Base-by-base conservation (phyloP, 30 jellyfish, hydroid and myxozoan genomes). In the Nemopilema nomurai region DNA sequence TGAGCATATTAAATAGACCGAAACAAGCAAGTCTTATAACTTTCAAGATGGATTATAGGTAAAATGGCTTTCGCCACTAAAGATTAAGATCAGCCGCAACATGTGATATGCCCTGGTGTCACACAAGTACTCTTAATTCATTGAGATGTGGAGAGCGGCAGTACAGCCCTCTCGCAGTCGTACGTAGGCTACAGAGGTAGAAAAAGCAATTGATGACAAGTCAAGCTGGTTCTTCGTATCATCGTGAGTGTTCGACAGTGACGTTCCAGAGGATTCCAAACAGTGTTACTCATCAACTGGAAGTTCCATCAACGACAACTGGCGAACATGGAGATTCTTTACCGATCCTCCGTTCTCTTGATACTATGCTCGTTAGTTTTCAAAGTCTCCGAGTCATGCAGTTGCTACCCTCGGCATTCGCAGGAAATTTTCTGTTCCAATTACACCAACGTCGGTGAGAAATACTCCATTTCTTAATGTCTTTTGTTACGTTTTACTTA, bases 381-480 rank as follows among this genome's bases (percentile, higher is more conserved):
- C 73, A 30, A 50, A 33, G 1, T 67, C 51, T 28, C 84, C 20
- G 92, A 83, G 52, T 53, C 86, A 6, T 83, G 92, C 66, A 83
- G 92, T 68, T 83, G 92, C 27, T 83, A 71, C 32, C 81, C 92
- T 16, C 52, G 86, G 8, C 92, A 83, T 28, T 62, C 92, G 13
- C 92, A 83, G 66, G 92, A 83, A 33, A 83, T 71, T 8, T 83
- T 83, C 76, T 83, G 92, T 78, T 83, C 86, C 16, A 62, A 51
- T 18, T 70, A 16, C 62, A 83, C 92, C 9, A 86, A 83, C 50
- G 20, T 83, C 22, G 92, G 92, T 83, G 67, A 83, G 92, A 18
- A n/a, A n/a, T n/a, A n/a, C n/a, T n/a, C n/a, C n/a, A n/a, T n/a
- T n/a, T n/a, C n/a, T n/a, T n/a, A n/a, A n/a, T n/a, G n/a, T n/a